A percentile compares a stretch with the other conserved stretches of the same genome.
Conservation (phyloP, 2,888 invertebrate species). For the Heteromurus nitidus region DNA sequence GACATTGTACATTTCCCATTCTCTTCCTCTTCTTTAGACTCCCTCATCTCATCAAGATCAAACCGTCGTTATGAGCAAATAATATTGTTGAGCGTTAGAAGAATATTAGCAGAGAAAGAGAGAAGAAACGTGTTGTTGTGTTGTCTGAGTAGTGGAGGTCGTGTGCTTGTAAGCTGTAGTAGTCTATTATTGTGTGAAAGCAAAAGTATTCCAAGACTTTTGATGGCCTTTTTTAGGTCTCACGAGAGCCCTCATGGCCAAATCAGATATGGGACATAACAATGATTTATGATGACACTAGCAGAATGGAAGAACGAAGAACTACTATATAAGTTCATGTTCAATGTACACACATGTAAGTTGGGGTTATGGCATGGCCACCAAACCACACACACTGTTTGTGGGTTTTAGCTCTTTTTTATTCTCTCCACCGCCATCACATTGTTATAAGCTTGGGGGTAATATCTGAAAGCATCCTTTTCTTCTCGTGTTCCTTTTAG, state of each 20-base stretch:
- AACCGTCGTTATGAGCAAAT: conserved; percentile 34
- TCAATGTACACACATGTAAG: background rate
- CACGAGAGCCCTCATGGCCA: conserved; percentile 36
- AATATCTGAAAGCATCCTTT: background rate
- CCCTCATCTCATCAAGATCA: conserved; percentile 15
- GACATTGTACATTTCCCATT: too few relatives aligned
- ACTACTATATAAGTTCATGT: background rate
- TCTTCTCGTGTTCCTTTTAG: too few relatives aligned
- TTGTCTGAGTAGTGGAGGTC: too few relatives aligned
- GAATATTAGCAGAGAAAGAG: background rate
- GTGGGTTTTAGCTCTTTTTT: conserved; percentile 14
- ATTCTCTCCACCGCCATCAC: background rate
- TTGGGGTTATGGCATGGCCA: too few relatives aligned
- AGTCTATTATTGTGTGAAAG: conserved; percentile 26
- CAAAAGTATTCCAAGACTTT: conserved; percentile 33
- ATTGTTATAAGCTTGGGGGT: background rate
- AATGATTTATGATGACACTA: conserved; percentile 58
- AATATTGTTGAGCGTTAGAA: background rate
- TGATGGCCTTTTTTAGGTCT: conserved; percentile 33
- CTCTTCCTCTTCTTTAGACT: background rate
- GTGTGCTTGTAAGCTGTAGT: background rate
- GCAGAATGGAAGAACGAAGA: conserved; percentile 26
- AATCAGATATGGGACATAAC: conserved; percentile 55
- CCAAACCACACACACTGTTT: conserved; percentile 7
- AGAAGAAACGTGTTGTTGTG: conserved; percentile 28